phyloP scores from a whole-genome alignment of 1,140 invertebrate species.

The roundworm (Caenorhabditis elegans) region WBcel235 BX284606.5:6946001-6946500 shows the following conservation, averaged over 20 bases:
- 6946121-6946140: conserved; percentile 21
- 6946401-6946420: not conserved
- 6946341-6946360: not conserved
- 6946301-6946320: not conserved
- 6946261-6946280: not conserved
- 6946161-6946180: not conserved
- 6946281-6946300: not conserved
- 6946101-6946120: conserved; percentile 26
- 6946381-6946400: not conserved
- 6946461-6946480: not conserved
- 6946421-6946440: not conserved
- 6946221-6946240: not conserved
- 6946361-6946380: not conserved
- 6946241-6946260: not conserved
- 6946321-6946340: not conserved
- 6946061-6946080: conserved; percentile 23
- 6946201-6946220: not conserved
- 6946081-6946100: conserved; percentile 21
- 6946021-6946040: conserved; percentile 26
- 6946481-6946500: not conserved
- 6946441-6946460: not conserved
- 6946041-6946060: conserved; percentile 31
- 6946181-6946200: not conserved
- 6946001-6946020: not conserved
- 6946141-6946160: not conserved